Evolutionary conservation across 92 coral and sea anemone genomes (phyloP), one percentile per base, ranked within the genome.

Genomic region (Paragorgia papillata): DNA sequence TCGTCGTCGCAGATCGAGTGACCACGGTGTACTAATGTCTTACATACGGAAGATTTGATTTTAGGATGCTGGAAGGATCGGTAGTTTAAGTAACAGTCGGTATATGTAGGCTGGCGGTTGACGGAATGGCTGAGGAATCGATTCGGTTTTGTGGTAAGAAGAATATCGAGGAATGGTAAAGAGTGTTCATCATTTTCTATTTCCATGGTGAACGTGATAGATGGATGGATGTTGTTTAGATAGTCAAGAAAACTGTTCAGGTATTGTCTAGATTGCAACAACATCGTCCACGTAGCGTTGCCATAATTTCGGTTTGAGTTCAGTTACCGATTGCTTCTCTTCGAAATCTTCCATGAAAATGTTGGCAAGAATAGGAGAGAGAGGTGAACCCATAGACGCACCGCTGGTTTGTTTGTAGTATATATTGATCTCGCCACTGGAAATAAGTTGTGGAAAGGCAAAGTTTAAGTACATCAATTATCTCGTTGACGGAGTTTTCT

Each of bases 311-410:
- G 73, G 34, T 65, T 13, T 26, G 20, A 35, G 21, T 25, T 0
- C 18, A 19, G 22, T 19, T 6, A n/a, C 50, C 25, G 62, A 34
- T 30, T 37, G 35, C 12, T 48, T 29, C 25, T 65, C 22, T 17
- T 65, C 53, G 33, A 65, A 33, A 3, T 65, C 49, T 30, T 65
- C 73, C 49, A 65, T 44, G 73, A 65, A 65, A 0, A 65, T 30
- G 37, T 69, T 65, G 37, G 76, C 76, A 19, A 69, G 18, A 35
- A 43, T 51, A 46, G 76, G 76, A 43, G 76, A 69, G 34, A 69
- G 35, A 46, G 61, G 34, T 43, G 58, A 43, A 55, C 62, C 76
- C 76, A 69, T 25, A 13, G 39, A 2, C 18, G 59, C 76, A 25
- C 76, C 76, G 49, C 59, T 26, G 37, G 34, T 43, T 69, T 69